A percentile compares a stretch with the other conserved stretches of the same genome.
These are phyloP conservation scores for Ptychadena robeensis DNA, from an alignment of 2,797 vertebrate species.

Conservation along the genomic window DNA sequence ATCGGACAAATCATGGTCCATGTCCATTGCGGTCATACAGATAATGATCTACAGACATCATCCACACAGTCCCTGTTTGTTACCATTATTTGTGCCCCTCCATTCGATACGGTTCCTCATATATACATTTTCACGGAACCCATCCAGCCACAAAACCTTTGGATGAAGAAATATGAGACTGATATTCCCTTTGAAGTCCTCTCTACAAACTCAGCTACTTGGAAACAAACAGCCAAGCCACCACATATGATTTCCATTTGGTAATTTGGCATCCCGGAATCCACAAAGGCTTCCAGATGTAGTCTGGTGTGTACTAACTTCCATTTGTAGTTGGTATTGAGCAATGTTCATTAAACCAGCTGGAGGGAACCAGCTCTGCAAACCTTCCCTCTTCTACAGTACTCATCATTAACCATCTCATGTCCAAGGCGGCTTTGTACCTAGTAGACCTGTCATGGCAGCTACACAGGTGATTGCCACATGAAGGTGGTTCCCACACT, in stretches of 20 bases:
- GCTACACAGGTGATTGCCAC: too few species aligned
- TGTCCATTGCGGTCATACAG: too few species aligned
- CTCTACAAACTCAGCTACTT: background rate
- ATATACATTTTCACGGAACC: too few species aligned
- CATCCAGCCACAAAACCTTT: background rate
- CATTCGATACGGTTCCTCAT: too few species aligned
- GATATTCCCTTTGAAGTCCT: too few species aligned
- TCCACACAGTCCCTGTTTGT: too few species aligned
- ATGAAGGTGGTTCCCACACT: too few species aligned
- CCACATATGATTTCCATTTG: slow-evolving; percentile 15
- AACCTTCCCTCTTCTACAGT: too few species aligned
- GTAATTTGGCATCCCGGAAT: background rate
- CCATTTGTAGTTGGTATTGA: slow-evolving; percentile 13
- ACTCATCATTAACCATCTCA: background rate
- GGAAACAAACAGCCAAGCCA: background rate
- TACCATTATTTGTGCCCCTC: too few species aligned
- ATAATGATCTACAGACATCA: too few species aligned
- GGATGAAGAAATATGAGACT: background rate
- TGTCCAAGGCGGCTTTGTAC: background rate
- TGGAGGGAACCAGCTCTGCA: background rate
- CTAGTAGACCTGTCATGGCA: background rate
- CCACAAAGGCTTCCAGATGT: slow-evolving; percentile 11
- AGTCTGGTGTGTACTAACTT: slow-evolving; percentile 3
- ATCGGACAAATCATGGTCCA: too few species aligned
- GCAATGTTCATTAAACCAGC: slow-evolving; percentile 26